phyloP scores from a whole-genome alignment of 2,797 vertebrate genomes.

The Acanthornis magna region DNA sequence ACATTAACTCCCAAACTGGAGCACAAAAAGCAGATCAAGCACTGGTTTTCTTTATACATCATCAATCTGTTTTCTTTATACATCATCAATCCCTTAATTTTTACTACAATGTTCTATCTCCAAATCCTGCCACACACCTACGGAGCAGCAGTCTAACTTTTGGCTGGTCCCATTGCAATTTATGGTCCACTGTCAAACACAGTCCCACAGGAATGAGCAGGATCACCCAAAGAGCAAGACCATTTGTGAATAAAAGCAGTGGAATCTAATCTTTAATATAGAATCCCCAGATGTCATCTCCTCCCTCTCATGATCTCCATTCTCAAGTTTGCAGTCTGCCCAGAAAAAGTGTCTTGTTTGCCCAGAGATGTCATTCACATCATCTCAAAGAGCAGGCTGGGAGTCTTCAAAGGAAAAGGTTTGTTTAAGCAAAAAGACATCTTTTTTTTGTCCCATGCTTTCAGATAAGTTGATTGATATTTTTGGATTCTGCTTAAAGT shows the following conservation, averaged over 20 bases:
- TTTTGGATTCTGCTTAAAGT: conserved; percentile 17
- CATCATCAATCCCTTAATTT: neutral
- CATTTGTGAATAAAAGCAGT: neutral
- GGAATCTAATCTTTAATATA: neutral
- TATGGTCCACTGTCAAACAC: neutral
- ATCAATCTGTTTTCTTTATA: neutral
- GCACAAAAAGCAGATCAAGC: neutral
- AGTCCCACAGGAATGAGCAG: neutral
- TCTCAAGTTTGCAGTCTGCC: neutral
- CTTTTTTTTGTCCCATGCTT: neutral
- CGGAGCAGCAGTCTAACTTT: neutral
- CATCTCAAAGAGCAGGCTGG: neutral
- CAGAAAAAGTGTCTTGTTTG: neutral
- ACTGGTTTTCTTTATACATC: neutral
- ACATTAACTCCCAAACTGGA: neutral
- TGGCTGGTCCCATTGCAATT: neutral
- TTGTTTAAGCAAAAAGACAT: conserved; percentile 8
- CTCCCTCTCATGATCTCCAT: neutral
- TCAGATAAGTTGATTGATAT: neutral
- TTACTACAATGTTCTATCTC: neutral
- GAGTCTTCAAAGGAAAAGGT: conserved; percentile 30
- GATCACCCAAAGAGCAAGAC: neutral
- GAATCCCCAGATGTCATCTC: neutral
- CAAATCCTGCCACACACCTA: neutral
- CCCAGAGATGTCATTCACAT: neutral